Evolutionary conservation across 2,888 invertebrate species (phyloP).

Genomic region (Allolobophora icterica): DNA sequence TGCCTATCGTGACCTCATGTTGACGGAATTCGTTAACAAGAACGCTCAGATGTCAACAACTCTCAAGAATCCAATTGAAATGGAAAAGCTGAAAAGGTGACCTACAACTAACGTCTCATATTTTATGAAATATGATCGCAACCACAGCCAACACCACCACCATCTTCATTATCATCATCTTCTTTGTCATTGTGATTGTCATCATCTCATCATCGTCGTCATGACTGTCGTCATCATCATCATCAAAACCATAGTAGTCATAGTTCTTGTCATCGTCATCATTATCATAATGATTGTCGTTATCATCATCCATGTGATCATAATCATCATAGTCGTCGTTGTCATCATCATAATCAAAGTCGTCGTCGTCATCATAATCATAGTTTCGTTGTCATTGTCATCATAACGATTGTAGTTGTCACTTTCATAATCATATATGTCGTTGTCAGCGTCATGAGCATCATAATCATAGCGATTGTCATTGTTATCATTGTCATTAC

Average conservation of each 20-base stretch:
- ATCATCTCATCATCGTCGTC: too few species aligned
- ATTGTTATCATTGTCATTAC: neutral
- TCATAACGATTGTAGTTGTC: too few species aligned
- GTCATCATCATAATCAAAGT: too few species aligned
- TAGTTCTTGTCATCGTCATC: neutral
- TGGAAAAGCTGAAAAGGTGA: constrained; percentile 62
- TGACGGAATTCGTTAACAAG: constrained; percentile 61
- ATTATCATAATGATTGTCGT: neutral
- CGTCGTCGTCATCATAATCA: too few species aligned
- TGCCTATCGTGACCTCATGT: constrained; percentile 62
- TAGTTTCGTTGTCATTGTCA: too few species aligned
- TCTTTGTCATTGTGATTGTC: too few species aligned
- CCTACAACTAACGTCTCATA: neutral
- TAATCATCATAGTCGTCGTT: too few species aligned
- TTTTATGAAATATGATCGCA: too few species aligned
- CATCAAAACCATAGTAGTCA: neutral
- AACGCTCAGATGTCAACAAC: constrained; percentile 56
- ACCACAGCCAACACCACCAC: too few species aligned
- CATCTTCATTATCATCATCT: too few species aligned
- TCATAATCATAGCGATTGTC: neutral
- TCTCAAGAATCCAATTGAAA: constrained; percentile 59
- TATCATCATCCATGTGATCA: too few species aligned
- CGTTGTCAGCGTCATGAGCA: neutral
- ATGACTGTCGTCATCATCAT: too few species aligned
- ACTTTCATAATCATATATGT: neutral